Base-by-base conservation (phyloP, 2,113 vertebrate genomes). In the Zapornia atra region DNA sequence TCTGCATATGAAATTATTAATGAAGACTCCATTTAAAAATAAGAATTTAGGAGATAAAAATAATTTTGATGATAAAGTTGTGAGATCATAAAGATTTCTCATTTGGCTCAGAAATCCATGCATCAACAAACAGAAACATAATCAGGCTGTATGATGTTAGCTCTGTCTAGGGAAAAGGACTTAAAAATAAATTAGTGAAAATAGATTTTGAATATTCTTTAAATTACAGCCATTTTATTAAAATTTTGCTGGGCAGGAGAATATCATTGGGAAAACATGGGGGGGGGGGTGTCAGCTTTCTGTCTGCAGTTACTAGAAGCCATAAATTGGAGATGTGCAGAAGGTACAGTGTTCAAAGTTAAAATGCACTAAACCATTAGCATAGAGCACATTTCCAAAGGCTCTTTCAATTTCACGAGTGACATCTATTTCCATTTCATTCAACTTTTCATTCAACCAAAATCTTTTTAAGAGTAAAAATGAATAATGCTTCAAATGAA, bases 381-480 rank as follows among this genome's bases (percentile, higher is more conserved):
- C 36, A 82, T 73, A 65, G 14, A 57, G 51, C 11, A 89, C 14
- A 38, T 90, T 97, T 96, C 24, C 69, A 92, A 85, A 96, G 93
- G 34, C 22, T 72, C 50, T 91, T 92, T 84, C 89, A n/a, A 63
- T 95, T 97, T 97, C 59, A 82, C 73, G 88, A 95, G 73, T 63
- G 50, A 92, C 57, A 94, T 69, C 64, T 57, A 95, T 86, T 95
- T 96, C 76, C 38, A 95, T n/a, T n/a, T n/a, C n/a, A n/a, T n/a
- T n/a, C n/a, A n/a, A n/a, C 82, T 50, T 64, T 61, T 78, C 40
- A 82, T 78, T 91, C 68, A 94, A 93, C 50, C 84, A 91, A 96
- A 90, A 72, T 93, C 10, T 92, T 94, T 83, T 90, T 92, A 90
- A 95, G 56, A 92, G 95, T 63, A 72, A 87, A 16, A 68, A 83